Evolutionary conservation across 1,140 invertebrate genomes (phyloP).

Genomic region (Conopomorpha cramerella): DNA sequence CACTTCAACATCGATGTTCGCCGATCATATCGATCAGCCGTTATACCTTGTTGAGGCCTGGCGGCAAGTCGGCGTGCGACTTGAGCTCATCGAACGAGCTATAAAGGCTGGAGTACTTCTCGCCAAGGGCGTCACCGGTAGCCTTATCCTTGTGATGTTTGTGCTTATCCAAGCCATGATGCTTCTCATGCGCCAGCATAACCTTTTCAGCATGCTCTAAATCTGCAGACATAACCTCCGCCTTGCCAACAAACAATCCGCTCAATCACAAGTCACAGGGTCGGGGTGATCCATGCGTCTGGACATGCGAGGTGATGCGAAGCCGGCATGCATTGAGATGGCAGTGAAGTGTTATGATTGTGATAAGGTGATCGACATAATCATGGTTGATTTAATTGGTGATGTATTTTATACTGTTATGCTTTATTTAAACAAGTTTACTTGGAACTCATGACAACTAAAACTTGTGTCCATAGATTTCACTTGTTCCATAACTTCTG

Average conservation of each 20-base stretch:
- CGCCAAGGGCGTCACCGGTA: slow-evolving; percentile 30
- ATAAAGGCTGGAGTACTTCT: slow-evolving; percentile 59
- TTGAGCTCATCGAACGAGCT: slow-evolving; percentile 61
- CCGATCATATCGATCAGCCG: too few relatives aligned
- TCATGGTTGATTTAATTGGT: too few relatives aligned
- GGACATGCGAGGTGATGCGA: too few relatives aligned
- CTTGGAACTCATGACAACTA: too few relatives aligned
- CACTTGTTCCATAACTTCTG: too few relatives aligned
- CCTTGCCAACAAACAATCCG: slow-evolving; percentile 58
- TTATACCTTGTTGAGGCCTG: slow-evolving; percentile 42
- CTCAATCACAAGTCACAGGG: slow-evolving; percentile 29
- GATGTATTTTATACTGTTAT: too few relatives aligned
- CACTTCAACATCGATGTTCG: slow-evolving; percentile 11
- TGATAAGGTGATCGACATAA: too few relatives aligned
- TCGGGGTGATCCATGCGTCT: too few relatives aligned
- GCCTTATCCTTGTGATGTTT: slow-evolving; percentile 28
- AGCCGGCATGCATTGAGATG: too few relatives aligned
- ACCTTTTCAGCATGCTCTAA: slow-evolving; percentile 57
- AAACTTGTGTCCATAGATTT: too few relatives aligned
- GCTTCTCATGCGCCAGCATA: slow-evolving; percentile 54
- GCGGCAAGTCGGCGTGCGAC: slow-evolving; percentile 36
- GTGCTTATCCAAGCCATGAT: slow-evolving; percentile 24
- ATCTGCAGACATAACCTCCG: slow-evolving; percentile 55
- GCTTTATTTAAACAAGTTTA: too few relatives aligned
- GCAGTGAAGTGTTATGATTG: too few relatives aligned